Conservation (phyloP, 2,888 invertebrate species). For the Dysmachus trigonus region DNA sequence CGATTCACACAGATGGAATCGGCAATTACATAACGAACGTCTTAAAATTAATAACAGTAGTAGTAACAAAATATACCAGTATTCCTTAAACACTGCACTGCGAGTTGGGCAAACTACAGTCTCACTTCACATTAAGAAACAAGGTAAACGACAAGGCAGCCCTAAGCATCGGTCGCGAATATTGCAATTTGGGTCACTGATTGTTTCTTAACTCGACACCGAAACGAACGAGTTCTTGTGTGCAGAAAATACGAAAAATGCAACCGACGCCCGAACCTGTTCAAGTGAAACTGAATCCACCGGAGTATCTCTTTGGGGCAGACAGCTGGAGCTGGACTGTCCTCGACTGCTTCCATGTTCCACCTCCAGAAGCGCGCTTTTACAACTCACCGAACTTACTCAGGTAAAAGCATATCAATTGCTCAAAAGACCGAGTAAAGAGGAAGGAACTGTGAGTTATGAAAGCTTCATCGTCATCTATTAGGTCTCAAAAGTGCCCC, state of each 20-base stretch:
- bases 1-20: not conserved
- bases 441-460: constrained; percentile 22
- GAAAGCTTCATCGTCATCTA: constrained; percentile 6
- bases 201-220: not conserved
- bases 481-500: not conserved
- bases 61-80: constrained; percentile 15
- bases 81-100: constrained; percentile 5
- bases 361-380: constrained; percentile 20
- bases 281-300: constrained; percentile 27
- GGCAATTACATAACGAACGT: not conserved
- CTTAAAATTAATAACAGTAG: not conserved
- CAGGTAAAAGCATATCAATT: constrained; percentile 34
- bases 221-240: not conserved
- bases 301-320: not conserved
- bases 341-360: constrained; percentile 19
- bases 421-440: constrained; percentile 26
- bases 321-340: not conserved
- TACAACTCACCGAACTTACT: constrained; percentile 5
- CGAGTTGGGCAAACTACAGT: not conserved
- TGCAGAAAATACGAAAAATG: not conserved
- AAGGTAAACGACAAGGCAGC: not conserved
- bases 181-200: constrained; percentile 19
- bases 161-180: constrained; percentile 8
- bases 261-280: constrained; percentile 14
- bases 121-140: constrained; percentile 15